phyloP scores from a whole-genome alignment of 2,113 vertebrate genomes.

The Rattus rattus region DNA sequence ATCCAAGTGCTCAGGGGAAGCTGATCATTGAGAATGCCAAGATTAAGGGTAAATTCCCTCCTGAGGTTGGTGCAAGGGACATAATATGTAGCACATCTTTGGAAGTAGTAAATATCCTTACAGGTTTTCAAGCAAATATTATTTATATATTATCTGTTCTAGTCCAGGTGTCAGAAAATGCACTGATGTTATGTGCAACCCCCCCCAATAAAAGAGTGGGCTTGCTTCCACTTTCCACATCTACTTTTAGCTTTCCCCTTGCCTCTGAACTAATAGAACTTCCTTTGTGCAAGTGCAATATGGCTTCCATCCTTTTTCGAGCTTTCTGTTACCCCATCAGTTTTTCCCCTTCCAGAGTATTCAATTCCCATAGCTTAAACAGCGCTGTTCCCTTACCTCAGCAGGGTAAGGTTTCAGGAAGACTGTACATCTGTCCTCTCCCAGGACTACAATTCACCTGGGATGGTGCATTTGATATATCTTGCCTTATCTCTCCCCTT shows the following conservation, averaged over 20 bases:
- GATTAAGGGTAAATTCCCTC: background rate
- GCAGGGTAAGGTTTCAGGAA: background rate
- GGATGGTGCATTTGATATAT: background rate
- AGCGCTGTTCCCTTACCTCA: background rate
- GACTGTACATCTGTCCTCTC: background rate
- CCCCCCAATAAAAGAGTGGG: background rate
- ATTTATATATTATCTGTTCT: background rate
- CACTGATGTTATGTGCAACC: background rate
- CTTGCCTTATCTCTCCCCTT: background rate
- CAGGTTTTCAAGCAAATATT: background rate
- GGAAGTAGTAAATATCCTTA: background rate
- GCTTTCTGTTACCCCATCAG: background rate
- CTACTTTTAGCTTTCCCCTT: background rate
- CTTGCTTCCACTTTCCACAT: background rate
- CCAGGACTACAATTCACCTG: background rate
- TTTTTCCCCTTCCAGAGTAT: background rate
- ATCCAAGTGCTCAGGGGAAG: background rate
- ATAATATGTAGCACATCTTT: background rate
- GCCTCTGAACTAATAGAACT: background rate
- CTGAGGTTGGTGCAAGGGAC: accelerated
- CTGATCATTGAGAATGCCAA: background rate
- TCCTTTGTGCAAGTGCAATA: background rate
- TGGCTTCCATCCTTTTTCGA: background rate
- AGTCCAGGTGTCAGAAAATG: background rate
- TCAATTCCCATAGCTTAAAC: background rate